Base-by-base conservation (phyloP, 2,797 vertebrate genomes). In the Mallotus villosus region DNA sequence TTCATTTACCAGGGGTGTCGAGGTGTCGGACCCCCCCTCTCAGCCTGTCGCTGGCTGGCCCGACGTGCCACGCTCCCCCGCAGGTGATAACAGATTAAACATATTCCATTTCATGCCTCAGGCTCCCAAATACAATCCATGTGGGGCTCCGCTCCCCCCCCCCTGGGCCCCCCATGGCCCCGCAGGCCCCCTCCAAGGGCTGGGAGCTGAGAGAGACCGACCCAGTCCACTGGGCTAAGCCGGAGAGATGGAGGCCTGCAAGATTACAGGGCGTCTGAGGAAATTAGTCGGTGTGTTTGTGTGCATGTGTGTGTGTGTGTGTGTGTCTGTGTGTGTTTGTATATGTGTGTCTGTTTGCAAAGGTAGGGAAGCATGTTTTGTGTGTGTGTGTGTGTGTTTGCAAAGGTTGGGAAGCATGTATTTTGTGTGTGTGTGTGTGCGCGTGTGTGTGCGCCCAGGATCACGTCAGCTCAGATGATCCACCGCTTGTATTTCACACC, bases 71-170 rank as follows among this genome's bases (percentile, higher is more conserved):
- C 76, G 80, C 89, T 83, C 88, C 87, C 87, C 87, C 82, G 87
- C 87, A 90, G 90, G 90, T 92, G 91, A 92, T 93, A 92, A 92
- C 90, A 94, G 92, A 93, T 93, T 94, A 93, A 92, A 90, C 82
- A 90, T 90, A 91, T 92, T 92, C 90, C 87, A 93, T 92, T 94
- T 93, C 92, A 92, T 90, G 91, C 89, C 87, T 90, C 87, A 91
- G 87, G 88, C 86, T 87, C 89, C 84, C 88, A 91, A 90, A 91
- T 91, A 90, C 87, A 87, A 91, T 87, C 89, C 87, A 87, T 85
- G 88, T 90, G 90, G 85, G 85, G 83, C 87, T 89, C 84, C 88
- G 77, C 84, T 81, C 85, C 84, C 86, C 82, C 86, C 82, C 84
- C 3, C 74, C 4, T 78, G 67, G 83, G 73, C 84, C 84, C 82